phyloP scores from a whole-genome alignment of 2,113 vertebrate genomes.

The Barbus barbus region DNA sequence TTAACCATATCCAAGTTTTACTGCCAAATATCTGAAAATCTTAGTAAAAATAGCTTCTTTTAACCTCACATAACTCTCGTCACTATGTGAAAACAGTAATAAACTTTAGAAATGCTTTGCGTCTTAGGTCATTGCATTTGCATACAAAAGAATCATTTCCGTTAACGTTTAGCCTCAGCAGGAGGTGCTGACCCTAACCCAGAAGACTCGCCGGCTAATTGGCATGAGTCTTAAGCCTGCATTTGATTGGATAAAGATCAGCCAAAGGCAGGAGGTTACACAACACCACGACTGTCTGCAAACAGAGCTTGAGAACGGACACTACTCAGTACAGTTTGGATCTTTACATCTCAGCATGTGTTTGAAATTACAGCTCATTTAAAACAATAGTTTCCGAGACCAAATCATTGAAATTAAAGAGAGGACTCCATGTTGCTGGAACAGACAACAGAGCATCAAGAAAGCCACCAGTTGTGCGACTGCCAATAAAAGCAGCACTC shows the following conservation, averaged over 20 bases:
- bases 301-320: not conserved
- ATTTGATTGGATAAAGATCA: conserved; percentile 43
- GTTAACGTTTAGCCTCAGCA: not conserved
- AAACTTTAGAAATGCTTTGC: not conserved
- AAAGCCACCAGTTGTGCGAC: not conserved
- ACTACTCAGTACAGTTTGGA: not conserved
- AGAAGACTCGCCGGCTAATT: conserved; percentile 10
- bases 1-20: not conserved
- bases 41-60: not conserved
- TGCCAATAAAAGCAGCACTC: conserved; percentile 5
- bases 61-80: not conserved
- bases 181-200: not conserved
- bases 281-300: conserved; percentile 5
- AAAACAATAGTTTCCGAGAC: not conserved
- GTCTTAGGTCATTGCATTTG: conserved; percentile 12
- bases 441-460: not conserved
- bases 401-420: not conserved
- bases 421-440: not conserved
- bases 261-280: conserved; percentile 12
- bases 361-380: not conserved
- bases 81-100: not conserved
- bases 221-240: conserved; percentile 18
- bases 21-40: not conserved
- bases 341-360: not conserved
- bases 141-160: conserved; percentile 19